Base-by-base conservation (phyloP, 2,888 invertebrate genomes). In the Blera fallax region DNA sequence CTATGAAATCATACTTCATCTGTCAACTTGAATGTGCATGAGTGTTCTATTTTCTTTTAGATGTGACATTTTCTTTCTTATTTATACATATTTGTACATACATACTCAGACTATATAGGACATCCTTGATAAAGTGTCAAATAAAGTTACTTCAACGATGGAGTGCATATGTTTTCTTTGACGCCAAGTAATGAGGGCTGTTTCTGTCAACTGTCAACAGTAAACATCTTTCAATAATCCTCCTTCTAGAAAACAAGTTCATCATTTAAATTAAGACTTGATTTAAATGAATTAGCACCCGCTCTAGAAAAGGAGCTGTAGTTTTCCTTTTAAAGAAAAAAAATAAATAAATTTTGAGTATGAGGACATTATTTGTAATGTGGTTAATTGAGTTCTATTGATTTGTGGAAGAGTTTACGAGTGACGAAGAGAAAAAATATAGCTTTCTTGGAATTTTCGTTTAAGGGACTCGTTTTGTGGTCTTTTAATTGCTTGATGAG, bases 11-110 rank as follows among this genome's bases (percentile, higher is more conserved):
- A 76, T 84, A 58, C 65, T 85, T 81, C 81, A 81, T 81, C 81
- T 81, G 54, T 76, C 85, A 80, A 77, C 43, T 81, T 76, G 81
- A 81, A 77, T 85, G 85, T 85, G 85, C 85, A 85, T 85, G 85
- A 40, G 40, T 18, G 43, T 60, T 85, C 65, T 70, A 43, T 34
- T 77, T 50, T 37, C 40, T 18, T 67, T 37, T 65, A 50, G 14
- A 67, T 40, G 43, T 70, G 40, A 50, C 37, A 14, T 64, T 58
- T 70, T 34, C 62, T 32, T 32, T 52, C 48, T 50, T 14, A 27
- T 52, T n/a, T 32, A 40, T 43, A n/a, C n/a, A n/a, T n/a, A 8
- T 74, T 50, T 50, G 48, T 65, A 50, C n/a, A 48, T 54, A 52
- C 27, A 45, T 43, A 45, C 27, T 14, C n/a, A n/a, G n/a, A n/a